These are phyloP conservation scores for Lamprologus sp. DNA, from an alignment of 2,113 vertebrate genomes.

Conservation along the genomic window DNA sequence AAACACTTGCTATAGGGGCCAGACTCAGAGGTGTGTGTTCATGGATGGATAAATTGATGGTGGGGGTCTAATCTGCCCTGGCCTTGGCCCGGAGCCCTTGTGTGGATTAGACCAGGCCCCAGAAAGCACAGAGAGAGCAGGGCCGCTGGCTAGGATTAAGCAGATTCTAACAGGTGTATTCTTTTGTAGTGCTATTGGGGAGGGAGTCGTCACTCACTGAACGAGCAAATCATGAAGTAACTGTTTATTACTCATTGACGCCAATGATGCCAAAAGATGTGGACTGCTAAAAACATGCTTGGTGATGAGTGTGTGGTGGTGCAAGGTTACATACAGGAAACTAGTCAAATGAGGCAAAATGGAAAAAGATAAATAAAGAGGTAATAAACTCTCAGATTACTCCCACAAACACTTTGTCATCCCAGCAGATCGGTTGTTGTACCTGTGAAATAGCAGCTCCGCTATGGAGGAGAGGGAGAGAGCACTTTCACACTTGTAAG, in stretches of 20 bases:
- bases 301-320: not conserved
- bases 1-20: slow-evolving; percentile 33
- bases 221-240: slow-evolving; percentile 47
- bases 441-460: not conserved
- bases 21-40: slow-evolving; percentile 25
- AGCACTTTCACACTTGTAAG: slow-evolving; percentile 31
- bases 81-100: slow-evolving; percentile 55
- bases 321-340: not conserved
- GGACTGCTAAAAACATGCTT: not conserved
- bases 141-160: slow-evolving; percentile 58
- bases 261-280: not conserved
- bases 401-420: not conserved
- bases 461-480: not conserved
- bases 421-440: not conserved
- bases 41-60: slow-evolving; percentile 18
- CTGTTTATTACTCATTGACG: not conserved
- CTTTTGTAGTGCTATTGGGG: slow-evolving; percentile 40
- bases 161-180: slow-evolving; percentile 63
- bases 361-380: not conserved
- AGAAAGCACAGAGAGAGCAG: slow-evolving; percentile 10
- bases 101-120: slow-evolving; percentile 40
- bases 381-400: not conserved
- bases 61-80: slow-evolving; percentile 49
- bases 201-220: slow-evolving; percentile 28
- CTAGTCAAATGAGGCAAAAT: not conserved